Conservation (phyloP, 2,888 invertebrate species). For the Meta bourneti region DNA sequence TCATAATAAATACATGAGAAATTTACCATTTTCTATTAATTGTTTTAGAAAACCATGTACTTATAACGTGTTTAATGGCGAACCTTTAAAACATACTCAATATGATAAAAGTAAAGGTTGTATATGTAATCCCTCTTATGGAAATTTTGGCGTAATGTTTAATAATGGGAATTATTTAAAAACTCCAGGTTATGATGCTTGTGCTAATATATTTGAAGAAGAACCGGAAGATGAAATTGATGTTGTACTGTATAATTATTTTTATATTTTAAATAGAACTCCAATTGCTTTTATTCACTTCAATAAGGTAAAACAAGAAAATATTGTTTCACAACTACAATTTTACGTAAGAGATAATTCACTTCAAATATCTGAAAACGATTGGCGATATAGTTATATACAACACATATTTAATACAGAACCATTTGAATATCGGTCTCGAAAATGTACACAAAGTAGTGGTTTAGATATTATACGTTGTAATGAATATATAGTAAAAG, state of each 20-base stretch:
- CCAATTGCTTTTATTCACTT: slow-evolving; percentile 24
- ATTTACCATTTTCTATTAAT: neutral
- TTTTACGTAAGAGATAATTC: neutral
- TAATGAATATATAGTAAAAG: neutral
- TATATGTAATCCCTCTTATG: slow-evolving; percentile 22
- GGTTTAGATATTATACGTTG: neutral
- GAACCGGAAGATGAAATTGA: slow-evolving; percentile 11
- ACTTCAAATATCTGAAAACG: slow-evolving; percentile 27
- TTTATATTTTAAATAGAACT: slow-evolving; percentile 15
- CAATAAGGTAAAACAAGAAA: neutral
- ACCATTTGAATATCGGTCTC: neutral
- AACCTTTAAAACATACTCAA: neutral
- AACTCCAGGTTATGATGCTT: slow-evolving; percentile 20
- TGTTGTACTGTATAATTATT: slow-evolving; percentile 21
- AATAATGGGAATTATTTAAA: slow-evolving; percentile 2
- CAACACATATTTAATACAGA: slow-evolving; percentile 12
- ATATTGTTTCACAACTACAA: neutral
- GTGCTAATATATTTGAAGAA: slow-evolving; percentile 35
- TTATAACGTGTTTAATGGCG: slow-evolving; percentile 27
- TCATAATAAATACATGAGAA: neutral
- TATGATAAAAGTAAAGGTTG: slow-evolving; percentile 18
- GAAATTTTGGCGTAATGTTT: slow-evolving; percentile 37
- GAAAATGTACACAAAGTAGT: neutral
- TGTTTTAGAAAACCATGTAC: slow-evolving; percentile 34
- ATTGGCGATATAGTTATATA: slow-evolving; percentile 29